Evolutionary conservation across 2,113 vertebrate genomes (phyloP), one percentile per base, ranked within the genome.

Genomic region (Corapipo altera): DNA sequence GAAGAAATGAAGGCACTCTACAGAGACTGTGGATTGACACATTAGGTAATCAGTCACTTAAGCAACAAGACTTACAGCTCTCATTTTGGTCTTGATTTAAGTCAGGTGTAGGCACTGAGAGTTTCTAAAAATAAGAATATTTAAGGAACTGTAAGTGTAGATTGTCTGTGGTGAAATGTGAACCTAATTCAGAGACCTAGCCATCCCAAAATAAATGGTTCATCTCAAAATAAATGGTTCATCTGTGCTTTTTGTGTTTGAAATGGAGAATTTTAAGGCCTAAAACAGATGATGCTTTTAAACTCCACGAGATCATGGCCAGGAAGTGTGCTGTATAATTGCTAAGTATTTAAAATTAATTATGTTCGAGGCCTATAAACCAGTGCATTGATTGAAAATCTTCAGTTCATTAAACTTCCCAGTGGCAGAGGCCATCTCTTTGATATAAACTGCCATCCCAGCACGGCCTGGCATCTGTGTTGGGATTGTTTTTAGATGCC

Each of bases 341-440:
- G 72, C 32, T 37, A 39, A 84, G 33, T 75, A 88, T 92, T 91
- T 61, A 58, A 90, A 94, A 92, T 88, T 88, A 95, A 93, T 93
- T 89, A 58, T 51, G 39, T 89, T 72, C 44, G 69, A 74, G 52
- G 44, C 35, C 88, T 65, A 37, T 96, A 95, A 97, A 95, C 52
- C 54, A 43, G 73, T 44, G 64, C 59, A 91, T 88, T 96, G 96
- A 97, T 96, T 95, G 95, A 95, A 96, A 94, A 78, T 72, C 72
- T 78, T 88, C 82, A 81, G 44, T 84, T 94, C 90, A 86, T 93
- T 96, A 86, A 96, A 67, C 65, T 75, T 88, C 65, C 41, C 61
- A 49, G 18, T 75, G 78, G 84, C 83, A 84, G 78, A 94, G 78
- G 65, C 90, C 59, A 70, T 77, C 69, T 69, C 85, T 8, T 20